Evolutionary conservation across 2,113 vertebrate species (phyloP), one percentile per base, ranked within the genome.

Genomic region (Astur gentilis): DNA sequence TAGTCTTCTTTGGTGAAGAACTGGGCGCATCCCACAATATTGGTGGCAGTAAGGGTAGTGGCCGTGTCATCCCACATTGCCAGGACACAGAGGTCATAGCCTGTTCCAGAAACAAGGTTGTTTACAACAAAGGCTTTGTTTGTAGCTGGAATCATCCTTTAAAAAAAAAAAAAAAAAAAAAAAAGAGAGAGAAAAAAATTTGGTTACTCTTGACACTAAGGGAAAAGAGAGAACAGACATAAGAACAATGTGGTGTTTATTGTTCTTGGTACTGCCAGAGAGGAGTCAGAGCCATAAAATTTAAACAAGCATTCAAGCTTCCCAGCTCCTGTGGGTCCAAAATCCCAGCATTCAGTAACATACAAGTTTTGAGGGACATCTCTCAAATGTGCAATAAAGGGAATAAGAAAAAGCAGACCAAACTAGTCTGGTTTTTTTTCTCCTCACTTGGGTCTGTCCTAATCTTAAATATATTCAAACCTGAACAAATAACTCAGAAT

Each of bases 1-100:
- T 99, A 99, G 92, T 99, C 99, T 23, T 99, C 99, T 69, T 98
- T 98, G 95, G 99, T 99, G 97, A 98, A 98, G 98, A 99, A 99
- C 97, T 99, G 98, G 89, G 99, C 98, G 0, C 99, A 99, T 91
- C 99, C 99, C 52, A 99, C 99, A 27, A 99, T 98, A 85, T 99
- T 99, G 97, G 99, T 99, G 95, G 99, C 99, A 1, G 99, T 99
- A 85, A 99, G 99, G 0, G 99, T 99, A 0, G 99, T 99, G 88
- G 99, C 99, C 0, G 99, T 98, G 98, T 99, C 99, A 9, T 99
- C 99, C 99, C 99, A 99, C 96, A 99, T 99, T 85, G 99, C 99
- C 98, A 99, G 96, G 38, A 99, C 99, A 2, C 99, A 99, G 85
- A 99, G 97, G 94, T 99, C 99, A 17, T 99, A 99, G 96, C 99